Conservation (phyloP, 2,888 invertebrate genomes). For the Phyllotreta striolata region DNA sequence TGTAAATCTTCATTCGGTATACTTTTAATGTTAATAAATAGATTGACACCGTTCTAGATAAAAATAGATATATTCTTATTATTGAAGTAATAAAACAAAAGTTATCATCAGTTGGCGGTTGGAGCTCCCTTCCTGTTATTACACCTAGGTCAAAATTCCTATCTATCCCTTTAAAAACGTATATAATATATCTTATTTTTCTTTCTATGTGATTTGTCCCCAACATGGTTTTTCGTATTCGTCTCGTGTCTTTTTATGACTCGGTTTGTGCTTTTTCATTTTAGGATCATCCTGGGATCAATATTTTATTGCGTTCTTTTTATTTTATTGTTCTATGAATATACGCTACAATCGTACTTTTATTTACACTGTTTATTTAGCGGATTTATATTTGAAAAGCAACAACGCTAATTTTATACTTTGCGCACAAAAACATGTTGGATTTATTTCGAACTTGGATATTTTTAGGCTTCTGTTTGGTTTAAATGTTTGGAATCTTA, state of each 20-base stretch:
- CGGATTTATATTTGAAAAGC: too few relatives aligned
- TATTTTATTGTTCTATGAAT: conserved; percentile 35
- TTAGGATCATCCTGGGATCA: conserved; percentile 33
- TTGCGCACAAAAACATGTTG: too few relatives aligned
- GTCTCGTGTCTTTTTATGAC: conserved; percentile 35
- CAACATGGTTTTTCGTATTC: conserved; percentile 31
- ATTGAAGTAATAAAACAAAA: conserved; percentile 6
- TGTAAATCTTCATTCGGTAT: too few relatives aligned
- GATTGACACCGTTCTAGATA: too few relatives aligned
- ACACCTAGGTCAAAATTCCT: conserved; percentile 21
- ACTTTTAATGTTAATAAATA: too few relatives aligned
- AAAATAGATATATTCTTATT: background rate
- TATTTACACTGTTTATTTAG: conserved; percentile 10
- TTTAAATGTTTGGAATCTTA: conserved; percentile 7
- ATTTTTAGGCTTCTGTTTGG: too few relatives aligned
- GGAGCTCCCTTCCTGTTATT: conserved; percentile 4
- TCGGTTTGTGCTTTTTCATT: conserved; percentile 32
- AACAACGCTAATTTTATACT: too few relatives aligned
- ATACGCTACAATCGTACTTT: conserved; percentile 26
- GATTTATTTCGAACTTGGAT: too few relatives aligned
- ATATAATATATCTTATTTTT: conserved; percentile 32
- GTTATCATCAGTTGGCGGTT: background rate
- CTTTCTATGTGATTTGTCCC: conserved; percentile 31
- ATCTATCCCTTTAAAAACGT: conserved; percentile 21
- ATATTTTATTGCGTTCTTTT: conserved; percentile 35